phyloP scores from a whole-genome alignment of 2,797 vertebrate species.

The Sebastes flavidus region DNA sequence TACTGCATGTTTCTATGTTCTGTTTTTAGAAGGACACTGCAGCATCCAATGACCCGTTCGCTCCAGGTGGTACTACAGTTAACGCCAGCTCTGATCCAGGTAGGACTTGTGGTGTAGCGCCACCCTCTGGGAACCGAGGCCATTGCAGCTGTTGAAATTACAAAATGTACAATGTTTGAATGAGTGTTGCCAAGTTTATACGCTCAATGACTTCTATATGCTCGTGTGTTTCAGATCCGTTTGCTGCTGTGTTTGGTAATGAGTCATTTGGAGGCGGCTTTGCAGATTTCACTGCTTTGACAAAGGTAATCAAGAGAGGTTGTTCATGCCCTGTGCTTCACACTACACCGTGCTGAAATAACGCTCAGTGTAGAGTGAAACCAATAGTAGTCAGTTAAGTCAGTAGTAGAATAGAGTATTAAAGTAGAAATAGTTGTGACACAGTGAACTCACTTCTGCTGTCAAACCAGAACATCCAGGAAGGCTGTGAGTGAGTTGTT shows the following conservation, averaged over 20 bases:
- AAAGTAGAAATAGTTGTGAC: not conserved
- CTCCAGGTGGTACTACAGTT: constrained; percentile 92
- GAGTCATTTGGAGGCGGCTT: constrained; percentile 93
- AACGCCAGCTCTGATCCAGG: constrained; percentile 88
- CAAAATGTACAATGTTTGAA: not conserved
- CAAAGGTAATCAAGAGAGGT: constrained; percentile 85
- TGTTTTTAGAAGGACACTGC: constrained; percentile 83
- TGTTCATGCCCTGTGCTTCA: not conserved
- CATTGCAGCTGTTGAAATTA: constrained; percentile 10
- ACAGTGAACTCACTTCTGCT: not conserved
- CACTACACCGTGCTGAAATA: not conserved
- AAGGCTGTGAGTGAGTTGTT: too few relatives aligned
- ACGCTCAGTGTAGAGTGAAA: not conserved
- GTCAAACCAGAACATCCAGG: too few relatives aligned
- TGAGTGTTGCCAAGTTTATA: not conserved
- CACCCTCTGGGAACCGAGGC: constrained; percentile 34
- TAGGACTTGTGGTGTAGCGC: constrained; percentile 64
- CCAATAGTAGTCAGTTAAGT: not conserved
- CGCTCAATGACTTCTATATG: not conserved
- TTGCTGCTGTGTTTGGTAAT: constrained; percentile 93
- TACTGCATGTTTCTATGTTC: not conserved
- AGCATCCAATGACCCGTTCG: constrained; percentile 93
- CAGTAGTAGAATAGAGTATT: too few relatives aligned
- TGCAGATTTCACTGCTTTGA: constrained; percentile 93
- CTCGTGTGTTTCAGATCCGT: constrained; percentile 88